These are phyloP conservation scores for Cephus pulcher DNA, from an alignment of 2,888 invertebrate species.

Conservation along the genomic window DNA sequence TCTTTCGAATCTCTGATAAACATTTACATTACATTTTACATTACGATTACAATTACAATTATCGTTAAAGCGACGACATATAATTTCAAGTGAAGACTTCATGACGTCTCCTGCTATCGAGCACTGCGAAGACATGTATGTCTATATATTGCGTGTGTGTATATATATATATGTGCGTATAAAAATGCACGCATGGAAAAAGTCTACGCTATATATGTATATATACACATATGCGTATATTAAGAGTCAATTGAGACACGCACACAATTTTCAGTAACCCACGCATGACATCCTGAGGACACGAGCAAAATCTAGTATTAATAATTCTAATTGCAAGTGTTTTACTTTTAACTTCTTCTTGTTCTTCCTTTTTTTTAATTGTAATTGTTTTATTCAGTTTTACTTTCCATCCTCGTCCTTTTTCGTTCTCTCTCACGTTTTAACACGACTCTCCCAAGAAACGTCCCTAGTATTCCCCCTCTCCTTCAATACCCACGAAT, in stretches of 20 bases:
- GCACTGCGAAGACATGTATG: background rate
- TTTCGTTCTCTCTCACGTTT: slow-evolving; percentile 9
- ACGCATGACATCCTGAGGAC: background rate
- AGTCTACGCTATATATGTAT: background rate
- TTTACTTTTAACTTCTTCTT: slow-evolving; percentile 2
- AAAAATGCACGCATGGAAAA: background rate
- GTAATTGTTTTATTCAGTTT: slow-evolving; percentile 13
- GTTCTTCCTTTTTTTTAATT: slow-evolving; percentile 5
- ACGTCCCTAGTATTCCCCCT: slow-evolving; percentile 3
- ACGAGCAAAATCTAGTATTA: slow-evolving; percentile 34
- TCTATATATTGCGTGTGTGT: background rate
- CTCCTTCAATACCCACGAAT: background rate
- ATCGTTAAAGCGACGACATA: background rate
- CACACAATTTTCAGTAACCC: slow-evolving; percentile 6
- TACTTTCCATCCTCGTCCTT: slow-evolving; percentile 9
- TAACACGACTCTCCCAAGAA: slow-evolving; percentile 12
- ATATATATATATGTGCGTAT: background rate
- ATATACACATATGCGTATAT: background rate
- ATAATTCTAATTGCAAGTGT: slow-evolving; percentile 16
- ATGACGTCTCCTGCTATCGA: background rate
- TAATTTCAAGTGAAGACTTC: background rate
- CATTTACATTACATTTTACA: slow-evolving; percentile 25
- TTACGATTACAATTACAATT: slow-evolving; percentile 36
- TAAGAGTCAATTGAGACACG: slow-evolving; percentile 6
- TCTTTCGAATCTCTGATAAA: slow-evolving; percentile 60